A percentile compares a stretch with the other conserved stretches of the same genome.
phyloP scores from a whole-genome alignment of 2,888 invertebrate species.

The Celastrina argiolus region DNA sequence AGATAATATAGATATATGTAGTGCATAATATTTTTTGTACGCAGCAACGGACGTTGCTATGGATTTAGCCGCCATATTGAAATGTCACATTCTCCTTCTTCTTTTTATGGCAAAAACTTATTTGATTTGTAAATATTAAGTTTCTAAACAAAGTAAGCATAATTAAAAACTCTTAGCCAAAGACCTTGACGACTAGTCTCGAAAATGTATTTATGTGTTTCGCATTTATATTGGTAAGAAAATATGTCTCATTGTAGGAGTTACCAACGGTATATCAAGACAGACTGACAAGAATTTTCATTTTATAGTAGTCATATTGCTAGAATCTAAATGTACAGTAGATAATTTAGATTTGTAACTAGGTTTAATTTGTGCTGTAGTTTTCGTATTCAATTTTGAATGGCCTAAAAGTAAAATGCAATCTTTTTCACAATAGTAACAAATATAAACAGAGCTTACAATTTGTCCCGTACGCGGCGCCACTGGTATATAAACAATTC shows the following conservation, averaged over 20 bases:
- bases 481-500: no score
- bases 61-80: constrained; percentile 31
- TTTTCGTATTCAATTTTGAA: neutral
- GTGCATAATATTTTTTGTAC: constrained; percentile 38
- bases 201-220: constrained; percentile 55
- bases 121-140: constrained; percentile 16
- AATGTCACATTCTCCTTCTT: constrained; percentile 22
- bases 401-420: constrained; percentile 9
- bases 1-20: constrained; percentile 40
- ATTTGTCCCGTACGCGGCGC: neutral
- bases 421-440: constrained; percentile 14
- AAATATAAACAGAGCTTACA: constrained; percentile 6
- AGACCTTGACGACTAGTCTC: constrained; percentile 69
- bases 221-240: constrained; percentile 51
- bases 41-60: constrained; percentile 21
- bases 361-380: constrained; percentile 24
- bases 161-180: constrained; percentile 55
- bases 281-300: constrained; percentile 47
- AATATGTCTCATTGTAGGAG: constrained; percentile 43
- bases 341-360: constrained; percentile 34
- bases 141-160: constrained; percentile 29
- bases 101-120: neutral
- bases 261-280: constrained; percentile 62
- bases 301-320: constrained; percentile 39
- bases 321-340: constrained; percentile 35